Percentiles rank a stretch among this genome's conserved stretches.
Conservation (phyloP, 1,140 invertebrate genomes). For the Caenorhabditis brenneri region DNA sequence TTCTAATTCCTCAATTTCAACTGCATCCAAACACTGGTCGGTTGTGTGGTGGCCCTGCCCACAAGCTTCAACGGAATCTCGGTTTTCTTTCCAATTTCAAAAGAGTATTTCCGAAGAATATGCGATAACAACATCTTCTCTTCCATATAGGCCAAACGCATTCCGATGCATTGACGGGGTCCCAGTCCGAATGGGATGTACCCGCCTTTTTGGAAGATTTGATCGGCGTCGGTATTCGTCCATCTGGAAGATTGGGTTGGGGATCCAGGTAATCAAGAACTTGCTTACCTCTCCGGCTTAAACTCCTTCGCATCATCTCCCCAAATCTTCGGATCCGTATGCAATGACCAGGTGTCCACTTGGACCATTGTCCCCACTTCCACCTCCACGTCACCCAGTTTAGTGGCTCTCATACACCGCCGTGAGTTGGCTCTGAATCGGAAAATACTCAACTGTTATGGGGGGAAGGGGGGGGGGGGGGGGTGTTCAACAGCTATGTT, state of each 20-base stretch:
- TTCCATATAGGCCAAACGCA: conserved; percentile 67
- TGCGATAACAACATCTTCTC: conserved; percentile 65
- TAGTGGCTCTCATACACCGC: conserved; percentile 62
- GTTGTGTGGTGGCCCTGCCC: not conserved
- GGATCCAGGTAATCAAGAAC: not conserved
- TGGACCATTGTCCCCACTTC: conserved; percentile 70
- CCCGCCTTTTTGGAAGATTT: conserved; percentile 29
- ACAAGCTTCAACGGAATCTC: conserved; percentile 29
- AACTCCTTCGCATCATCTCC: conserved; percentile 59
- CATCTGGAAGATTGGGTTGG: conserved; percentile 23
- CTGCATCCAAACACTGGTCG: not conserved
- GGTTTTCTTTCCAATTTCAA: conserved; percentile 55
- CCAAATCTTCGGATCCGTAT: conserved; percentile 71
- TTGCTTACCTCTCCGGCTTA: conserved; percentile 49
- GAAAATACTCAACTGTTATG: too few species aligned
- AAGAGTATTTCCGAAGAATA: conserved; percentile 61
- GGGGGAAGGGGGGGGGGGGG: too few species aligned
- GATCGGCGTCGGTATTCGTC: not conserved
- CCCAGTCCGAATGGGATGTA: conserved; percentile 67
- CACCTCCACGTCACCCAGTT: conserved; percentile 66
- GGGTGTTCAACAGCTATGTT: too few species aligned
- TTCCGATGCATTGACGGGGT: conserved; percentile 68
- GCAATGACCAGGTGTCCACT: conserved; percentile 71
- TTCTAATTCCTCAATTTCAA: not conserved
- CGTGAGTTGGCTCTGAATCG: conserved; percentile 60